phyloP scores from a whole-genome alignment of 2,888 invertebrate species.

The Tyria jacobaeae region DNA sequence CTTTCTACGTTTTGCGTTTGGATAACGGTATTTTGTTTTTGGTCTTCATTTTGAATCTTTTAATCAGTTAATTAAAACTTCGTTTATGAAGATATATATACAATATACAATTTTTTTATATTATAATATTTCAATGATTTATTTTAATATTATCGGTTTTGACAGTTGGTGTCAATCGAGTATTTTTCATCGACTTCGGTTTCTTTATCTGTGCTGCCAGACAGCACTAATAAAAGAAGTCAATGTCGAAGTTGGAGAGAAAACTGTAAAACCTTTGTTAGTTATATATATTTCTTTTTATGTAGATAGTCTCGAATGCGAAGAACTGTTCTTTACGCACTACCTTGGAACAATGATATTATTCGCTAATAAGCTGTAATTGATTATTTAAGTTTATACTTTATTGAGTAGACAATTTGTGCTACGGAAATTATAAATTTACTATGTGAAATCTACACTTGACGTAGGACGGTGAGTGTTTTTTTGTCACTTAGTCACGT shows the following conservation, averaged over 20 bases:
- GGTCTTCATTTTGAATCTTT: slow-evolving; percentile 5
- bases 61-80: slow-evolving; percentile 1
- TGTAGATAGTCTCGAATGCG: slow-evolving; percentile 30
- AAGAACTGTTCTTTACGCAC: slow-evolving; percentile 22
- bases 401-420: slow-evolving; percentile 11
- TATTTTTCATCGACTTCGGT: slow-evolving; percentile 8
- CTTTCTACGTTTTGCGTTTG: slow-evolving; percentile 20
- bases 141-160: slow-evolving; percentile 7
- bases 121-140: background rate
- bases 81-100: background rate
- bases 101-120: background rate
- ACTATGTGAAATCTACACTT: slow-evolving; percentile 69
- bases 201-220: slow-evolving; percentile 26
- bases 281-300: slow-evolving; percentile 28
- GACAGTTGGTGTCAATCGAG: slow-evolving; percentile 14
- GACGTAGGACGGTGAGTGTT: slow-evolving; percentile 67
- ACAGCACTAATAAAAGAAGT: slow-evolving; percentile 41
- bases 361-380: slow-evolving; percentile 22
- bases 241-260: slow-evolving; percentile 24
- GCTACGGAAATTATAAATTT: slow-evolving; percentile 48
- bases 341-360: slow-evolving; percentile 28
- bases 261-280: slow-evolving; percentile 44
- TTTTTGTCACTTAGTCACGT: slow-evolving; percentile 27
- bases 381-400: slow-evolving; percentile 14
- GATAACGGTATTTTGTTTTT: slow-evolving; percentile 33